These are phyloP conservation scores for Pseudomyrmex cubaensis DNA, from an alignment of 1,140 invertebrate genomes.

Conservation along the genomic window DNA sequence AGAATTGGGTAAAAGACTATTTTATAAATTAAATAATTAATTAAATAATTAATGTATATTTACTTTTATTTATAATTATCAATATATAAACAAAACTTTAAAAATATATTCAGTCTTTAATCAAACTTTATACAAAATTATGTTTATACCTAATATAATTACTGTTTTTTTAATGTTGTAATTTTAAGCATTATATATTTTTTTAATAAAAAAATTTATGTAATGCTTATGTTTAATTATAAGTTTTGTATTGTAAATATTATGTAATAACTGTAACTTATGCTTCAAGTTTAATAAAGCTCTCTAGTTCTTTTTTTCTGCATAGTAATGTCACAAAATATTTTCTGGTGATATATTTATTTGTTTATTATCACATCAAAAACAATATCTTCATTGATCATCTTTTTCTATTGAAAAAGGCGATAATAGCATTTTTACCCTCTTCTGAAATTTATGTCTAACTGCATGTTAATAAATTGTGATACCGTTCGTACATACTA, in stretches of 20 bases:
- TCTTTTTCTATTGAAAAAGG: background rate
- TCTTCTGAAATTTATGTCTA: slow-evolving; percentile 13
- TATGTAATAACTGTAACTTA: background rate
- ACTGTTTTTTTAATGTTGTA: no score
- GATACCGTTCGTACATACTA: slow-evolving; percentile 33
- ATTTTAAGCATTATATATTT: no score
- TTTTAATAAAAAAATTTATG: no score
- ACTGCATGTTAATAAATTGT: slow-evolving; percentile 35
- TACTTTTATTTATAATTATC: slow-evolving; percentile 21
- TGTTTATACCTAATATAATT: no score
- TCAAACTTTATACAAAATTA: no score
- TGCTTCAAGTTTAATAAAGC: background rate
- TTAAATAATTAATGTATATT: no score
- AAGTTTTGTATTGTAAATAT: no score
- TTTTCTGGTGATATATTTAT: background rate
- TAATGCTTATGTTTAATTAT: no score
- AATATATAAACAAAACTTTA: background rate
- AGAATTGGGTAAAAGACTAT: slow-evolving; percentile 50
- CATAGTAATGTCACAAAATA: background rate
- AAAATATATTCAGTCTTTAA: slow-evolving; percentile 9
- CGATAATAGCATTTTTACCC: slow-evolving; percentile 46
- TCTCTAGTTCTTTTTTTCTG: background rate
- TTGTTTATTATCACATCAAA: background rate
- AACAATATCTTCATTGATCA: background rate
- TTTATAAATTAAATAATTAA: background rate